phyloP scores from a whole-genome alignment of 2,113 vertebrate species.

The Tychaedon coryphoeus region DNA sequence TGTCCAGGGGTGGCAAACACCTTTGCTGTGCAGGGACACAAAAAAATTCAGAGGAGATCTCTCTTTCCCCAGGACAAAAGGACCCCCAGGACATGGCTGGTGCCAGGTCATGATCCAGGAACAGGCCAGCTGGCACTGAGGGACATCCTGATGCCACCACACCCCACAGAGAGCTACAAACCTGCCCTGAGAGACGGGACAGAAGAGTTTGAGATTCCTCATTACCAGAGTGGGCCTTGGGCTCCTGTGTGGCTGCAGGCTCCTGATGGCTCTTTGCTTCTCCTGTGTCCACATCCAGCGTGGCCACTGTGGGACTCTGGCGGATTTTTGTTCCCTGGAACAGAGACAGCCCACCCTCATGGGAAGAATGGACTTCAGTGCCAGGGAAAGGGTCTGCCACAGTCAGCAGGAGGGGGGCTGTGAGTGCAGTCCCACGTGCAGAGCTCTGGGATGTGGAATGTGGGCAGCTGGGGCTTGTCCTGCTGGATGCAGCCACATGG shows the following conservation, averaged over 20 bases:
- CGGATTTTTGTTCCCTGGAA: neutral
- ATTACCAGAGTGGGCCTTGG: neutral
- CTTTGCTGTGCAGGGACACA: neutral
- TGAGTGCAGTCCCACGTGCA: accelerated
- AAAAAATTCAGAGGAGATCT: neutral
- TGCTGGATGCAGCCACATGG: neutral
- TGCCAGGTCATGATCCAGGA: neutral
- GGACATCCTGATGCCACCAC: neutral
- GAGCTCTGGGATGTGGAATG: neutral
- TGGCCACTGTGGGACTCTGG: accelerated
- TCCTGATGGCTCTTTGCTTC: neutral
- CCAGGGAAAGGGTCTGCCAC: neutral
- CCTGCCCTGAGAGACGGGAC: neutral
- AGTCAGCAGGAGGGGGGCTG: neutral
- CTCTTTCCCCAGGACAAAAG: neutral
- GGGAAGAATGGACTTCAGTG: neutral
- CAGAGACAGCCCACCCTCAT: neutral
- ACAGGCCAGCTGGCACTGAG: neutral
- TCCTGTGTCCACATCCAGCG: accelerated
- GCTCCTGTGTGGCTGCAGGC: neutral
- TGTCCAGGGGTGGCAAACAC: constrained; percentile 54
- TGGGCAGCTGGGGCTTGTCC: neutral
- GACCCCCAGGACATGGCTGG: accelerated
- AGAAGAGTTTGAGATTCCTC: neutral
- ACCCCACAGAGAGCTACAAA: neutral